Conservation (phyloP, 1,140 invertebrate genomes). For the Lasioglossum baleicum region DNA sequence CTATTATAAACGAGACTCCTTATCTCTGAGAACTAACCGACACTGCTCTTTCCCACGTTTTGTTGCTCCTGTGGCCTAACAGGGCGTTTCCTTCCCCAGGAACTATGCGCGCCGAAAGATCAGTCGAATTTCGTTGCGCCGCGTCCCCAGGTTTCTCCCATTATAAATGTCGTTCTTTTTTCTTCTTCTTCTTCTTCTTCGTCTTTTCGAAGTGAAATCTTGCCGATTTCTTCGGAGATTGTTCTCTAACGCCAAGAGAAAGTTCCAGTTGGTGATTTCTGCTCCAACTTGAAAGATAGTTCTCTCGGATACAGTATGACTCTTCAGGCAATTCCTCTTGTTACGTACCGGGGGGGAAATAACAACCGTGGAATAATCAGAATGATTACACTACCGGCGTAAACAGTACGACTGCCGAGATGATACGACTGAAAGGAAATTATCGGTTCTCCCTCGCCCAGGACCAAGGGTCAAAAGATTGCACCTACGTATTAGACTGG, state of each 20-base stretch:
- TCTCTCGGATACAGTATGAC: not conserved
- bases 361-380: too few relatives aligned
- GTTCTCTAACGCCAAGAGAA: not conserved
- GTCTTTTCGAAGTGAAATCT: constrained; percentile 11
- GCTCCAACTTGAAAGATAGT: not conserved
- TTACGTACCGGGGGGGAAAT: too few relatives aligned
- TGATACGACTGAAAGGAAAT: too few relatives aligned
- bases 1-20: constrained; percentile 73
- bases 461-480: too few relatives aligned
- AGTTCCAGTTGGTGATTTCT: not conserved
- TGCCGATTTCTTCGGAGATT: constrained; percentile 6
- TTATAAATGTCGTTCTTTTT: not conserved
- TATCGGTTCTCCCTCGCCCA: too few relatives aligned
- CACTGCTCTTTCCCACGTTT: constrained; percentile 72
- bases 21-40: constrained; percentile 72
- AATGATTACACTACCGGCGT: too few relatives aligned
- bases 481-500: too few relatives aligned
- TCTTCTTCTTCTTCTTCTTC: constrained; percentile 19
- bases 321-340: not conserved
- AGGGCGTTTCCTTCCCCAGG: constrained; percentile 17
- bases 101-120: constrained; percentile 20
- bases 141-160: constrained; percentile 22
- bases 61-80: constrained; percentile 51
- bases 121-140: constrained; percentile 40
- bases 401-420: too few relatives aligned